Evolutionary conservation across 2,113 vertebrate genomes (phyloP).

Genomic region (Chaenogobius annularis): DNA sequence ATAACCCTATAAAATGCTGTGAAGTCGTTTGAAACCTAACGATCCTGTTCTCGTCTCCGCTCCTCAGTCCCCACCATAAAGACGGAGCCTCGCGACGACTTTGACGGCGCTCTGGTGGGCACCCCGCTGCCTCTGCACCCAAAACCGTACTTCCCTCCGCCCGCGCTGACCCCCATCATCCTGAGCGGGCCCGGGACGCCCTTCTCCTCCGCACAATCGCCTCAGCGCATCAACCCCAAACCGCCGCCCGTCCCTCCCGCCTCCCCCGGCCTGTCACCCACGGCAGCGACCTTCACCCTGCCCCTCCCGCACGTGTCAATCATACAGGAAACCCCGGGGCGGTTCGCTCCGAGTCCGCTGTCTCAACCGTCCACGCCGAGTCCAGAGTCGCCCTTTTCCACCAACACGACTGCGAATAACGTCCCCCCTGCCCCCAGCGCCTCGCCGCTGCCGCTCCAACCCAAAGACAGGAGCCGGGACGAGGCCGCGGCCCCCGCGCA

Average conservation of each 20-base stretch:
- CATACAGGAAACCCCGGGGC: slow-evolving; percentile 84
- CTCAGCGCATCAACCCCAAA: slow-evolving; percentile 70
- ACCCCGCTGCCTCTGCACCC: slow-evolving; percentile 77
- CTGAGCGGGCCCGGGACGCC: slow-evolving; percentile 72
- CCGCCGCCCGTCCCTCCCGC: slow-evolving; percentile 66
- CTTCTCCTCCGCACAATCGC: slow-evolving; percentile 82
- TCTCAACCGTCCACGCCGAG: slow-evolving; percentile 71
- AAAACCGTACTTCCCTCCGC: slow-evolving; percentile 84
- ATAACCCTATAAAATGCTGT: background rate
- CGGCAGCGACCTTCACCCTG: slow-evolving; percentile 66
- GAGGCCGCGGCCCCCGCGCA: slow-evolving; percentile 77
- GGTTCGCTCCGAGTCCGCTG: slow-evolving; percentile 82
- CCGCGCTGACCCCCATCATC: slow-evolving; percentile 77
- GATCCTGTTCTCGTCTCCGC: slow-evolving; percentile 45
- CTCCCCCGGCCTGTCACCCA: slow-evolving; percentile 81
- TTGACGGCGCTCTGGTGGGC: slow-evolving; percentile 78
- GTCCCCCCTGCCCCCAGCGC: slow-evolving; percentile 29
- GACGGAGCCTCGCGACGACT: slow-evolving; percentile 94
- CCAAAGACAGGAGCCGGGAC: slow-evolving; percentile 76
- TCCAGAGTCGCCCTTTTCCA: slow-evolving; percentile 50
- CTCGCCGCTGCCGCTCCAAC: slow-evolving; percentile 51
- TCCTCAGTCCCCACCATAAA: slow-evolving; percentile 92
- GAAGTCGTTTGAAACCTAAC: background rate
- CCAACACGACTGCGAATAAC: slow-evolving; percentile 40
- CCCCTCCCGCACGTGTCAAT: slow-evolving; percentile 84